Conservation (phyloP, 2,113 vertebrate species). For the Tiliqua scincoides region DNA sequence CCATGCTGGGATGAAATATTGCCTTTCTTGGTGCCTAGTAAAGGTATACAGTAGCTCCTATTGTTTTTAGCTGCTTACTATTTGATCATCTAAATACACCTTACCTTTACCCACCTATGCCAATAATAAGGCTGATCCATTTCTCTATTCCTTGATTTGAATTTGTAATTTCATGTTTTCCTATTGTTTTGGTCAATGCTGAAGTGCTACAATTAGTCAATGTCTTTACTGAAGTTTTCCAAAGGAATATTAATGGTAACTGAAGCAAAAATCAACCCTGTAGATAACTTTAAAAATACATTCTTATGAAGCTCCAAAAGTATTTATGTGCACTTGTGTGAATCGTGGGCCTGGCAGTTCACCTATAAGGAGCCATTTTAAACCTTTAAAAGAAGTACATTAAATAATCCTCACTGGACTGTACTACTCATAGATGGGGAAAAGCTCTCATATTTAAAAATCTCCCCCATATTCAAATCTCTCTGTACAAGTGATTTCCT, state of each 20-base stretch:
- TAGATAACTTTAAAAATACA: constrained; percentile 14
- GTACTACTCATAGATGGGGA: background rate
- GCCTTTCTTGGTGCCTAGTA: fast-evolving
- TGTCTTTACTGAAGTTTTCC: background rate
- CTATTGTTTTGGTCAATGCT: background rate
- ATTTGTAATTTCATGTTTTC: background rate
- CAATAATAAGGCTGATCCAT: background rate
- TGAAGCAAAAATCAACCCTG: constrained; percentile 18
- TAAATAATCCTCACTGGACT: background rate
- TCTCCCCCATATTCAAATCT: background rate
- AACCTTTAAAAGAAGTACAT: background rate
- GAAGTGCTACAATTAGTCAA: background rate
- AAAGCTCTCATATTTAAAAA: background rate
- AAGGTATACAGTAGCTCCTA: background rate
- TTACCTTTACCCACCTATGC: background rate
- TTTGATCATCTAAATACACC: background rate
- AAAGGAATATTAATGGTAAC: constrained; percentile 3
- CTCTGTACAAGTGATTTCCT: background rate
- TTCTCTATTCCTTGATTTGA: background rate
- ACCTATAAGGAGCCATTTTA: background rate
- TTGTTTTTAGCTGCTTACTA: background rate
- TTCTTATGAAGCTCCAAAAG: constrained; percentile 1
- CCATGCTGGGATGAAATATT: background rate
- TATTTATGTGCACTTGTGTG: background rate
- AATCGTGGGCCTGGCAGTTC: background rate